Conservation (phyloP, 2,888 invertebrate genomes). For the Agrypnus murinus region DNA sequence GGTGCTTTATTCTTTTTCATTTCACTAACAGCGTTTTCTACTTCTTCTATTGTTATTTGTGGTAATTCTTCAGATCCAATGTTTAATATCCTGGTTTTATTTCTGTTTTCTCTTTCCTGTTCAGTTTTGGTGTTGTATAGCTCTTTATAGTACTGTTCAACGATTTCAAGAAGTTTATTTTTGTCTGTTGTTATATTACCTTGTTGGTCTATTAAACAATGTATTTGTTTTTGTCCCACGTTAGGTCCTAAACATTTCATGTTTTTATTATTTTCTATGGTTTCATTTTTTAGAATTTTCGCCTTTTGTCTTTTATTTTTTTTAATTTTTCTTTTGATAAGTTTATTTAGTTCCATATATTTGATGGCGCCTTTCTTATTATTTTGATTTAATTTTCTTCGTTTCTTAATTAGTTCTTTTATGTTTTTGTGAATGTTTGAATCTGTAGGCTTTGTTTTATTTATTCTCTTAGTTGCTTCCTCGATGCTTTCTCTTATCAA, state of each 20-base stretch:
- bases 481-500: too few relatives aligned
- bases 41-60: constrained; percentile 5
- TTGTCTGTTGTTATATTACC: constrained; percentile 1
- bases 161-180: background rate
- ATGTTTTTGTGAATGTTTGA: too few relatives aligned
- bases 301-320: background rate
- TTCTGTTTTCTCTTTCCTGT: background rate
- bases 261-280: constrained; percentile 10
- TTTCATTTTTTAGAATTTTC: background rate
- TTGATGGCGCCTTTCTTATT: background rate
- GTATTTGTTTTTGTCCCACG: background rate
- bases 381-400: constrained; percentile 2
- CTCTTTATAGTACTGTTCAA: background rate
- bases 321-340: constrained; percentile 1
- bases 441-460: too few relatives aligned
- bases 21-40: background rate
- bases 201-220: background rate
- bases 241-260: constrained; percentile 11
- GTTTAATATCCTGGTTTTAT: constrained; percentile 11
- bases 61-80: constrained; percentile 12
- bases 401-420: constrained; percentile 2
- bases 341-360: constrained; percentile 4
- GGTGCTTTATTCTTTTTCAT: constrained; percentile 22
- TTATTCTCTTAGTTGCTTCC: too few relatives aligned
- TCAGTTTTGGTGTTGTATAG: background rate